Percentiles rank a stretch among this genome's conserved stretches.
Evolutionary conservation across 2,113 vertebrate genomes (phyloP).

Genomic region (Cyanistes caeruleus): DNA sequence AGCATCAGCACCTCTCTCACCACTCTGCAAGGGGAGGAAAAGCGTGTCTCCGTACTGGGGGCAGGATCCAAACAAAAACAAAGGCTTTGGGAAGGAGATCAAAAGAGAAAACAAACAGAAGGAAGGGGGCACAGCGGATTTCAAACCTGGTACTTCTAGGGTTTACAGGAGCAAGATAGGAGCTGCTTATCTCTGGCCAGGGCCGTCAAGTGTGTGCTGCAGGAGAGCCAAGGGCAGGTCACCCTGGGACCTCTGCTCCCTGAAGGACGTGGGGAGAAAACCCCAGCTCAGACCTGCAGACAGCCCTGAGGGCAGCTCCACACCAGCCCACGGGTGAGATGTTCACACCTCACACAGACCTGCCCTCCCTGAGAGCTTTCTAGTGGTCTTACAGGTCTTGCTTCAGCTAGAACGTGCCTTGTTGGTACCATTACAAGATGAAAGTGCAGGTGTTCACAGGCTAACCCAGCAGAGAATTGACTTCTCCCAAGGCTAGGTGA

Average conservation of each 20-base stretch:
- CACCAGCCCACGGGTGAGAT: rapidly evolving
- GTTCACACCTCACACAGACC: rapidly evolving
- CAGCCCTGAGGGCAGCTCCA: background rate
- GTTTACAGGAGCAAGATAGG: background rate
- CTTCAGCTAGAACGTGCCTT: background rate
- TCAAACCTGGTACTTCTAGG: too few relatives aligned
- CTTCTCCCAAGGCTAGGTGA: background rate
- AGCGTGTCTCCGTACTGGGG: rapidly evolving
- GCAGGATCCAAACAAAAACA: background rate
- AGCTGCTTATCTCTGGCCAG: background rate
- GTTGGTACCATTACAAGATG: too few relatives aligned
- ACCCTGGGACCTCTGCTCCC: background rate
- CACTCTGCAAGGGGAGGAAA: background rate
- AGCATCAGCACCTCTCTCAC: too few relatives aligned
- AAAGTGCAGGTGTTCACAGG: too few relatives aligned
- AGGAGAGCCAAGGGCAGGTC: background rate
- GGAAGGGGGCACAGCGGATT: background rate
- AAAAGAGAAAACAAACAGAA: background rate
- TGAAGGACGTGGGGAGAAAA: background rate
- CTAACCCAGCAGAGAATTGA: background rate
- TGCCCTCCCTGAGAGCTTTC: background rate
- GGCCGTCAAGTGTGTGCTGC: rapidly evolving
- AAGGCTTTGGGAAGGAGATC: background rate
- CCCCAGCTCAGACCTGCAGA: background rate
- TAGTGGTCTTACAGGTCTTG: rapidly evolving